These are phyloP conservation scores for Athrips mouffetella DNA, from an alignment of 2,888 invertebrate species.

Conservation along the genomic window DNA sequence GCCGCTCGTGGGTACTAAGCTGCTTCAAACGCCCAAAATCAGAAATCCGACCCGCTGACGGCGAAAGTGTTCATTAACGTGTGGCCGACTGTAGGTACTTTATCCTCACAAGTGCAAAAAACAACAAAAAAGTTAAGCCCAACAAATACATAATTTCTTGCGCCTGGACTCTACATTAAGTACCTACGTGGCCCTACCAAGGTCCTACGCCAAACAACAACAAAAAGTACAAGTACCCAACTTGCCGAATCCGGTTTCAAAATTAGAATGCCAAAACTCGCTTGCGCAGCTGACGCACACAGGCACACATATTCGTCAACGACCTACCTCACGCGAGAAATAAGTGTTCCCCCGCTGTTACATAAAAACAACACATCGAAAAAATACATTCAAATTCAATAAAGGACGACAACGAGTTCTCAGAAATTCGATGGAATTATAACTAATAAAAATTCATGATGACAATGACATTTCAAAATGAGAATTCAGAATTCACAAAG, in stretches of 20 bases:
- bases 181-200: no score
- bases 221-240: constrained; percentile 34
- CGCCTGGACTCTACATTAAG: no score
- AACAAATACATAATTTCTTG: no score
- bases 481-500: constrained; percentile 46
- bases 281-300: constrained; percentile 34
- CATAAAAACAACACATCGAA: constrained; percentile 36
- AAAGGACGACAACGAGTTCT: constrained; percentile 28
- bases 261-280: constrained; percentile 62
- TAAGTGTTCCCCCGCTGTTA: constrained; percentile 35
- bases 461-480: constrained; percentile 49
- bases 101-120: no score
- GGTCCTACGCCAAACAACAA: neutral
- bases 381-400: constrained; percentile 33
- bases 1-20: no score
- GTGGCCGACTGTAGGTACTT: no score
- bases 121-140: no score
- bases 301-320: constrained; percentile 35
- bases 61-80: no score
- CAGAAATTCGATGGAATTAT: constrained; percentile 34
- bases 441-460: constrained; percentile 55
- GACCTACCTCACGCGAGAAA: constrained; percentile 63
- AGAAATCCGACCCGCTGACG: no score
- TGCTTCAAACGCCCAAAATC: no score
- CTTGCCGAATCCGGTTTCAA: constrained; percentile 45